Conservation (phyloP, 2,888 invertebrate species). For the Scaptomyza tumidula region DNA sequence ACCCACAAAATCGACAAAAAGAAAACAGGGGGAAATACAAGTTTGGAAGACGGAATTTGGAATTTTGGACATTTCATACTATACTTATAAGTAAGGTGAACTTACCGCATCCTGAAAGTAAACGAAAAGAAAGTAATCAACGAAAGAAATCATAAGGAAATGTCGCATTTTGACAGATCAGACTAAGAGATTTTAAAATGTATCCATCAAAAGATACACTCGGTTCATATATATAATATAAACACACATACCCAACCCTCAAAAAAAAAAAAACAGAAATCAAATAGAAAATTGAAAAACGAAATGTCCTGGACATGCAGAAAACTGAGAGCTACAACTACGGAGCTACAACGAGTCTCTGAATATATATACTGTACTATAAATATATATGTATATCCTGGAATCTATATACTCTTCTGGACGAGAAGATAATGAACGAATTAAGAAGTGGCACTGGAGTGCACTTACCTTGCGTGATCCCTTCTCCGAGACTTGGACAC, state of each 20-base stretch:
- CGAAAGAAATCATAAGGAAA: conserved; percentile 72
- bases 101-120: conserved; percentile 85
- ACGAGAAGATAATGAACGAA: neutral
- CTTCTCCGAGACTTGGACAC: conserved; percentile 86
- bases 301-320: conserved; percentile 54
- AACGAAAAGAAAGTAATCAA: conserved; percentile 83
- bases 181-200: conserved; percentile 7
- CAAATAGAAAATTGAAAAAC: neutral
- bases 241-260: conserved; percentile 4
- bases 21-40: conserved; percentile 14
- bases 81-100: conserved; percentile 61
- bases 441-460: neutral
- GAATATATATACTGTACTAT: conserved; percentile 7
- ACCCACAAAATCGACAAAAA: conserved; percentile 31
- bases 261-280: neutral
- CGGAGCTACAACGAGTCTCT: conserved; percentile 48
- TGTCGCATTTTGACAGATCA: conserved; percentile 27
- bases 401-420: conserved; percentile 2
- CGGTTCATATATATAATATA: conserved; percentile 5
- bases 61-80: conserved; percentile 24
- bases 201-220: conserved; percentile 26
- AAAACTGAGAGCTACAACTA: conserved; percentile 58
- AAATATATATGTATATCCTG: conserved; percentile 8
- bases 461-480: conserved; percentile 90
- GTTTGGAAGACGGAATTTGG: conserved; percentile 3